A percentile compares a stretch with the other conserved stretches of the same genome.
Conservation (phyloP, 2,113 vertebrate genomes). For the Bettongia penicillata region DNA sequence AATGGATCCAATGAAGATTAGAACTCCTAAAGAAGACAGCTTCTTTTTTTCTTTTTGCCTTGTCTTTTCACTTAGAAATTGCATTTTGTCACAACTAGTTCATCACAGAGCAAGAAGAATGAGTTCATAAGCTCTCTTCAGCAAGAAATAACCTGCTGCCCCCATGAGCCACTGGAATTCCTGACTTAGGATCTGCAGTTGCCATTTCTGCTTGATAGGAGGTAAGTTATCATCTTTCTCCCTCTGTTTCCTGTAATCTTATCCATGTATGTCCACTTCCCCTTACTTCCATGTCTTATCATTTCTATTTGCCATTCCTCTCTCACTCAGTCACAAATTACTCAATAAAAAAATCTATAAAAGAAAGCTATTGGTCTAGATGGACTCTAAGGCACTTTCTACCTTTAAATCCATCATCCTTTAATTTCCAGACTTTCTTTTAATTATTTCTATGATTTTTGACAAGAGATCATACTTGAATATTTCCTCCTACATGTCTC, state of each 20-base stretch:
- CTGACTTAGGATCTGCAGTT: background rate
- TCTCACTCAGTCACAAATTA: background rate
- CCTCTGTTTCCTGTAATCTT: background rate
- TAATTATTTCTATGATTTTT: background rate
- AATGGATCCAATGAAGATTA: background rate
- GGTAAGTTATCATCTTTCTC: background rate
- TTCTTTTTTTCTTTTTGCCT: background rate
- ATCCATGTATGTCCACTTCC: background rate
- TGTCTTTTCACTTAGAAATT: background rate
- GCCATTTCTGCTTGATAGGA: background rate
- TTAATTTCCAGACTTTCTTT: background rate
- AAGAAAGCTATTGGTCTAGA: background rate
- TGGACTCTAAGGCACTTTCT: background rate
- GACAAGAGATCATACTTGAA: background rate
- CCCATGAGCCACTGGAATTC: background rate
- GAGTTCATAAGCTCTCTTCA: background rate
- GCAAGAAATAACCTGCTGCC: background rate
- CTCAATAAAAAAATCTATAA: background rate
- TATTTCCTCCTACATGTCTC: background rate
- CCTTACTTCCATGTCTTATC: background rate
- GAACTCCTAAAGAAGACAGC: background rate
- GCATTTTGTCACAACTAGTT: background rate
- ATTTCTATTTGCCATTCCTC: background rate
- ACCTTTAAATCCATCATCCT: background rate
- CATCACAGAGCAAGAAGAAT: background rate